Evolutionary conservation across 2,113 vertebrate genomes (phyloP).

Genomic region (Ophiodon elongatus): DNA sequence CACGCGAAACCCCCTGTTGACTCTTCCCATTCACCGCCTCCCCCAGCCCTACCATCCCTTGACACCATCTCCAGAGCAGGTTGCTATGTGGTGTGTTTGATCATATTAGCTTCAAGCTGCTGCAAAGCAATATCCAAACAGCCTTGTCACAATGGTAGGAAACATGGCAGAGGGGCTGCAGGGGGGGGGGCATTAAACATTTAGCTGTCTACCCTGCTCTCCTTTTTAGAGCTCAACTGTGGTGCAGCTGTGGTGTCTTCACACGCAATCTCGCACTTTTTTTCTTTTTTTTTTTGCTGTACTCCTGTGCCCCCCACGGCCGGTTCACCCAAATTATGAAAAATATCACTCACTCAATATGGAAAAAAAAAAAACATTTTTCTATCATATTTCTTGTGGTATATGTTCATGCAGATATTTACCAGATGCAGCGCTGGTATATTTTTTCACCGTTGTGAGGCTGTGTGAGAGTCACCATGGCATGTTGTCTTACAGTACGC

Average conservation of each 20-base stretch:
- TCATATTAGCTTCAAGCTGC: constrained; percentile 75
- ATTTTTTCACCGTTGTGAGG: neutral
- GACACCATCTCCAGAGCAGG: constrained; percentile 39
- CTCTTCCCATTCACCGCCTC: constrained; percentile 22
- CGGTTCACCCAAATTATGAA: neutral
- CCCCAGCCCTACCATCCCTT: constrained; percentile 22
- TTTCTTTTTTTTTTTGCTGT: neutral
- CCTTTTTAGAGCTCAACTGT: constrained; percentile 31
- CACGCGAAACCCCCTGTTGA: constrained; percentile 66
- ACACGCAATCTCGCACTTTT: constrained; percentile 6
- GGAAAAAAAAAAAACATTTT: neutral
- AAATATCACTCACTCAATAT: neutral
- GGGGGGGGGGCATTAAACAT: constrained; percentile 75
- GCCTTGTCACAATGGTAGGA: constrained; percentile 66
- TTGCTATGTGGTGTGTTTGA: constrained; percentile 67
- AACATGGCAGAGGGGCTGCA: constrained; percentile 49
- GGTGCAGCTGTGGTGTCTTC: constrained; percentile 39
- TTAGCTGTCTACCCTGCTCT: constrained; percentile 44
- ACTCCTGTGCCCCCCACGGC: neutral
- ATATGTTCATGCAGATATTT: neutral
- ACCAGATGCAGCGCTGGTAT: neutral
- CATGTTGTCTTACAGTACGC: neutral
- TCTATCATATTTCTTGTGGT: neutral
- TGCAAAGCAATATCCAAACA: constrained; percentile 72
- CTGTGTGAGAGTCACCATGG: neutral